Conservation (phyloP, 1,140 invertebrate species). For the Phthorimaea operculella region DNA sequence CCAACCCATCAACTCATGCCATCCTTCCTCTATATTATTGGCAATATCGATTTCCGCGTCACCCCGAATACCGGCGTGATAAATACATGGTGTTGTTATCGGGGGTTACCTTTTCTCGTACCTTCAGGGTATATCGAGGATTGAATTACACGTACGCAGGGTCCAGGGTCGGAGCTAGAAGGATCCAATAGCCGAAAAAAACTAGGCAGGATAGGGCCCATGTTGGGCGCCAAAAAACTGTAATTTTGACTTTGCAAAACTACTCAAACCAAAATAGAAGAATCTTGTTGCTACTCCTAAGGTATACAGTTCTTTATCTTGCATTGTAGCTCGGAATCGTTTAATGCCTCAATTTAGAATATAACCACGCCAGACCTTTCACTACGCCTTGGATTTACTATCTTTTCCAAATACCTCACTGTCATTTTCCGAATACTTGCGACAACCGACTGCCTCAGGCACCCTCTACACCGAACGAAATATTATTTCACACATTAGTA, state of each 20-base stretch:
- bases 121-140: slow-evolving; percentile 9
- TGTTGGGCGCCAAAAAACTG: too few species aligned
- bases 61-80: slow-evolving; percentile 9
- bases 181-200: not conserved
- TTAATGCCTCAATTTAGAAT: too few species aligned
- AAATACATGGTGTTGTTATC: slow-evolving; percentile 16
- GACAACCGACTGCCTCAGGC: slow-evolving; percentile 27
- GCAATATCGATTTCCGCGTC: slow-evolving; percentile 6
- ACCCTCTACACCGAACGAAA: slow-evolving; percentile 29
- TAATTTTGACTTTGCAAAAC: too few species aligned
- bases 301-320: too few species aligned
- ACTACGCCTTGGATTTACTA: too few species aligned
- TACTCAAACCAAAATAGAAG: too few species aligned
- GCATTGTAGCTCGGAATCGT: too few species aligned
- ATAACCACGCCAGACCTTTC: too few species aligned
- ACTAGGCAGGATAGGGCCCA: too few species aligned
- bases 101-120: slow-evolving; percentile 5
- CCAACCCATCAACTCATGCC: too few species aligned
- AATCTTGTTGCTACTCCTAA: too few species aligned
- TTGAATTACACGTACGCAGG: slow-evolving; percentile 18
- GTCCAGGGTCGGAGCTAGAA: not conserved
- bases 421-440: not conserved
- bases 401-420: not conserved
- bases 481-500: slow-evolving; percentile 51
- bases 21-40: not conserved